Base-by-base conservation (phyloP, 2,113 vertebrate species). In the Podarcis cretensis region DNA sequence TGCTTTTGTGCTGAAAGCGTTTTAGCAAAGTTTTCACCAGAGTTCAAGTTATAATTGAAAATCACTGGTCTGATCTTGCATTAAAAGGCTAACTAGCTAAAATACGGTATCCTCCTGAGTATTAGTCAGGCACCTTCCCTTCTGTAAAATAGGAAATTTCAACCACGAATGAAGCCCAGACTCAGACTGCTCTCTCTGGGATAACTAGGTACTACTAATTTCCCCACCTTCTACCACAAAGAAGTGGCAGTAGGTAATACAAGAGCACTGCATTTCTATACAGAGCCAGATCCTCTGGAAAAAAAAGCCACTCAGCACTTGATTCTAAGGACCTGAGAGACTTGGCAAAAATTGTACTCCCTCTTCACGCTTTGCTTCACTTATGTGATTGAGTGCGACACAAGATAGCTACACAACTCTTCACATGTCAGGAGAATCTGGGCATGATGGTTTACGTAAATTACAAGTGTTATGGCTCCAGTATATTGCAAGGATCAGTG, bases 391-490 rank as follows among this genome's bases (percentile, higher is more conserved):
- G 87, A 89, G 81, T 89, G 75, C 87, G 78, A 43, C 32, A 54
- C 87, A 84, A 91, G 69, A 88, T 91, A 89, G 69, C 43, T 94
- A 95, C 57, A 92, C 43, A 85, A 88, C 91, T 91, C 69, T 57
- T 88, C 87, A 89, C 48, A 90, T 91, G 91, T 95, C 93, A 91
- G 82, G 48, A 91, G 83, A 92, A 66, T 89, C 90, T 3, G 83
- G 68, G 27, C 57, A 93, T 92, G 83, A 93, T 91, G 93, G 78
- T 93, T 94, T 90, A 85, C 89, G 91, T 95, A 93, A 94, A 95
- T 95, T 90, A 89, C 57, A 89, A 27, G 30, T 73, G 87, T 93
- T 94, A 83, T 84, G 65, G 68, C 23, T 87, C 83, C 68, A 83
- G 54, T 90, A 85, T 86, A 87, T 89, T 94, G 89, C 83, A 94